These are phyloP conservation scores for Pollenia griseotomentosa DNA, from an alignment of 2,888 invertebrate genomes.

Conservation along the genomic window DNA sequence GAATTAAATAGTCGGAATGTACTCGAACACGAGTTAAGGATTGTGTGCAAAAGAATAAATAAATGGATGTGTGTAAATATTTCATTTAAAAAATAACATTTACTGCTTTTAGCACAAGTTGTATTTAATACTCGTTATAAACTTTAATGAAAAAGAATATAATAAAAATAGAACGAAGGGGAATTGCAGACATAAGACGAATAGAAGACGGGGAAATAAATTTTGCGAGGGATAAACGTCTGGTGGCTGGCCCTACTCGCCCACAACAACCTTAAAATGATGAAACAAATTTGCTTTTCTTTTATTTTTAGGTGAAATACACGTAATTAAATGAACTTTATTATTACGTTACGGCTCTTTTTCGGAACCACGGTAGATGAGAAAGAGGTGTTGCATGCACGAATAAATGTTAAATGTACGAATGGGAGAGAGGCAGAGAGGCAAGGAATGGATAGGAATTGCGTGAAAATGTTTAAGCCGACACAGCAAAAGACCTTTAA, in stretches of 20 bases:
- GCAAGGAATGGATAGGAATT: not conserved
- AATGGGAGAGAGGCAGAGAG: not conserved
- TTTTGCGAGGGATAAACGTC: not conserved
- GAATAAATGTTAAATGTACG: not conserved
- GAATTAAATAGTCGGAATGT: not conserved
- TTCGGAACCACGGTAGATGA: constrained; percentile 28
- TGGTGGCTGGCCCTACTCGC: not conserved
- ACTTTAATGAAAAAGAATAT: constrained; percentile 4
- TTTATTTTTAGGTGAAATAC: constrained; percentile 9
- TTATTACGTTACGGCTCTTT: constrained; percentile 46
- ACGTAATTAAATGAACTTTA: constrained; percentile 37
- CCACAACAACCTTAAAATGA: constrained; percentile 13
- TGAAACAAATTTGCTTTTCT: constrained; percentile 6
- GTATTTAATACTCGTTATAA: constrained; percentile 4
- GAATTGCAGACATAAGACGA: not conserved
- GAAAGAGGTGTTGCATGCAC: constrained; percentile 37
- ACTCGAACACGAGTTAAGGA: not conserved
- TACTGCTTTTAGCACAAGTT: constrained; percentile 6
- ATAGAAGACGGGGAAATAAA: not conserved
- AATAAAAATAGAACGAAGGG: not conserved
- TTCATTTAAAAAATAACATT: constrained; percentile 1
- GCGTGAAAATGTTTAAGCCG: constrained; percentile 26
- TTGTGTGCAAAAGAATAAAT: not conserved
- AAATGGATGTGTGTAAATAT: constrained; percentile 1
- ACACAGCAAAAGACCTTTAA: constrained; percentile 10